Conservation (phyloP, 1,140 invertebrate genomes). For the Monochamus saltuarius region DNA sequence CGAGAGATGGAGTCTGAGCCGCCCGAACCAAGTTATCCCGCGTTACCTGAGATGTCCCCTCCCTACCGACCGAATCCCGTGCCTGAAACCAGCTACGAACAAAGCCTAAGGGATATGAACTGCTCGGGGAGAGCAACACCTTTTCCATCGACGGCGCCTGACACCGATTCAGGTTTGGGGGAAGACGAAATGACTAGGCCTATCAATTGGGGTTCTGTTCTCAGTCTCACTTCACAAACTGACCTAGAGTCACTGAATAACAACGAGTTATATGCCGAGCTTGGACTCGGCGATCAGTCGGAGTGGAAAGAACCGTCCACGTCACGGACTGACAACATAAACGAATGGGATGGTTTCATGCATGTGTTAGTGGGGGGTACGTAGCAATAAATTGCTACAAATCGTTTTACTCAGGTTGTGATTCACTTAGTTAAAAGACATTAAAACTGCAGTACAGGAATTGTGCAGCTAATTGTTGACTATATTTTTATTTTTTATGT, state of each 20-base stretch:
- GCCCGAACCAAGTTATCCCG: slow-evolving; percentile 45
- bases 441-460: slow-evolving; percentile 33
- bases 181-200: slow-evolving; percentile 73
- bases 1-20: slow-evolving; percentile 74
- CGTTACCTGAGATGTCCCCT: slow-evolving; percentile 50
- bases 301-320: slow-evolving; percentile 47
- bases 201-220: slow-evolving; percentile 89
- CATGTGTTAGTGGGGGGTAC: slow-evolving; percentile 50
- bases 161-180: slow-evolving; percentile 74
- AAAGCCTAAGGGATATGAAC: slow-evolving; percentile 54
- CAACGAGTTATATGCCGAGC: slow-evolving; percentile 64
- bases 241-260: slow-evolving; percentile 82
- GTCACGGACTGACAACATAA: slow-evolving; percentile 37
- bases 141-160: slow-evolving; percentile 57
- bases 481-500: slow-evolving; percentile 46
- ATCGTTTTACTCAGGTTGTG: slow-evolving; percentile 51
- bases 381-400: slow-evolving; percentile 43
- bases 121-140: slow-evolving; percentile 62
- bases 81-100: slow-evolving; percentile 56
- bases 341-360: slow-evolving; percentile 52
- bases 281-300: slow-evolving; percentile 42
- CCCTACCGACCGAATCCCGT: slow-evolving; percentile 53
- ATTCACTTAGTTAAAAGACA: slow-evolving; percentile 39
- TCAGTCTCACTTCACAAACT: slow-evolving; percentile 80
- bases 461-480: slow-evolving; percentile 49